phyloP scores from a whole-genome alignment of 1,140 invertebrate genomes.

The Bombyx mori region ASM3026992v2 NC_085124.1:9288001-9288500 shows the following conservation, averaged over 20 bases:
- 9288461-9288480: background rate
- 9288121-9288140: no score
- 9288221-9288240: no score
- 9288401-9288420: conserved; percentile 4
- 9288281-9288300: background rate
- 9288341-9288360: conserved; percentile 3
- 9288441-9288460: background rate
- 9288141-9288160: no score
- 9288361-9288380: conserved; percentile 1
- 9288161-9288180: no score
- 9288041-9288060: no score
- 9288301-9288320: conserved; percentile 3
- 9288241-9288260: background rate
- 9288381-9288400: background rate
- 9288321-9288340: conserved; percentile 2
- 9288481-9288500: background rate
- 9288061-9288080: no score
- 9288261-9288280: background rate
- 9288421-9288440: background rate
- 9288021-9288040: no score
- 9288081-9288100: no score
- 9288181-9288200: no score
- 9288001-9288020: no score
- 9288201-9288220: no score
- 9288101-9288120: no score